Evolutionary conservation across 2,888 invertebrate genomes (phyloP).

Genomic region (Chrysomela aeneicollis): DNA sequence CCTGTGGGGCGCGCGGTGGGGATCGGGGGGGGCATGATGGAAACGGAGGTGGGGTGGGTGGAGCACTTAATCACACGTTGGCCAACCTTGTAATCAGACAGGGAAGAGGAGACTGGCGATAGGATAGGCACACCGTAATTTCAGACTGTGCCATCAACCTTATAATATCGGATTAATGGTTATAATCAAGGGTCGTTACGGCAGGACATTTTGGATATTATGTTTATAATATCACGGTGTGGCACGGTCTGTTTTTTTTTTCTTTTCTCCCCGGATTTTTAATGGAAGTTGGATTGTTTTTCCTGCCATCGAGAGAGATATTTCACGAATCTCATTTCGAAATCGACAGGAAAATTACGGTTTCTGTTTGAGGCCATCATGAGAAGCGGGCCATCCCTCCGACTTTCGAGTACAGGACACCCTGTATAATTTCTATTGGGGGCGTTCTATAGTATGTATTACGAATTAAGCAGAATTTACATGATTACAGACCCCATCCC

Average conservation of each 20-base stretch:
- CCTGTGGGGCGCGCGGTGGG: constrained; percentile 26
- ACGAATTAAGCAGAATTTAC: no score
- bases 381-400: not conserved
- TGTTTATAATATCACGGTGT: not conserved
- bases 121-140: constrained; percentile 43
- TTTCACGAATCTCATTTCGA: constrained; percentile 28
- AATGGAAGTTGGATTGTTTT: not conserved
- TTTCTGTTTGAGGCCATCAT: no score
- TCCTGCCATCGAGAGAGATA: constrained; percentile 27
- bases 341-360: constrained; percentile 30
- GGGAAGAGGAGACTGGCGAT: constrained; percentile 29
- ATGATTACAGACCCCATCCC: no score
- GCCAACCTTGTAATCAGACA: constrained; percentile 43
- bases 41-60: constrained; percentile 32
- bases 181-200: constrained; percentile 45
- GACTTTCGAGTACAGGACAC: no score
- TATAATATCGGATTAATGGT: constrained; percentile 47
- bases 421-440: no score
- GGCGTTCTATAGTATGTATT: no score
- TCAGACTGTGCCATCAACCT: constrained; percentile 40
- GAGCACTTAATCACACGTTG: constrained; percentile 45
- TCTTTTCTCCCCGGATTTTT: not conserved
- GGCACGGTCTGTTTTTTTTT: not conserved
- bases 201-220: constrained; percentile 34
- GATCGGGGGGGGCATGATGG: constrained; percentile 28